A percentile compares a stretch with the other conserved stretches of the same genome.
These are phyloP conservation scores for Anableps anableps DNA, from an alignment of 2,797 vertebrate species.

Conservation along the genomic window DNA sequence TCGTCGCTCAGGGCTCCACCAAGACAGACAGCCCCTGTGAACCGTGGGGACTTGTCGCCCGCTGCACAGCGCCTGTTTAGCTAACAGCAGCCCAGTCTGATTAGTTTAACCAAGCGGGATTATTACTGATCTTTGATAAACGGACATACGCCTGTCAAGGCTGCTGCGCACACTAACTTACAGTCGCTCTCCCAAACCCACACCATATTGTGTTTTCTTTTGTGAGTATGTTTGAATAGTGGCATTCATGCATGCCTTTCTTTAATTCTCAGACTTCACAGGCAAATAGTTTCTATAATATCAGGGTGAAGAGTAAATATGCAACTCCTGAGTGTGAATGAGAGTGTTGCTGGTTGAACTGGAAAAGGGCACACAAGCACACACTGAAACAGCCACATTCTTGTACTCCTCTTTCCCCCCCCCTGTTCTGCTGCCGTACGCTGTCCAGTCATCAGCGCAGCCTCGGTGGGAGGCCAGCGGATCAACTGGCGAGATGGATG, in stretches of 20 bases:
- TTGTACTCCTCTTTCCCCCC: slow-evolving; percentile 28
- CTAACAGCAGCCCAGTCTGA: slow-evolving; percentile 35
- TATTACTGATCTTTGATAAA: slow-evolving; percentile 36
- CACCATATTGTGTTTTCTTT: slow-evolving; percentile 18
- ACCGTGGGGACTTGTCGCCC: slow-evolving; percentile 32
- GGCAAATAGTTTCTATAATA: slow-evolving; percentile 49
- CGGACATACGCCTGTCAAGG: not conserved
- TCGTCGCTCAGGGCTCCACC: slow-evolving; percentile 36
- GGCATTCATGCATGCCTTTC: slow-evolving; percentile 36
- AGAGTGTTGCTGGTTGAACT: slow-evolving; percentile 50
- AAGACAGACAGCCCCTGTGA: slow-evolving; percentile 36
- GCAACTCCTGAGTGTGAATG: slow-evolving; percentile 49
- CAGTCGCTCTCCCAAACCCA: not conserved
- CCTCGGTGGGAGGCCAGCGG: slow-evolving; percentile 67
- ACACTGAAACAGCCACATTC: slow-evolving; percentile 31
- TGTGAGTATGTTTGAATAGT: slow-evolving; percentile 26
- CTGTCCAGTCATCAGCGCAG: slow-evolving; percentile 66
- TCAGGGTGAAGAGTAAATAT: slow-evolving; percentile 60
- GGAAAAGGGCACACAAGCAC: slow-evolving; percentile 34
- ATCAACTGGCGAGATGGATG: slow-evolving; percentile 69
- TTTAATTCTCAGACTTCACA: slow-evolving; percentile 46
- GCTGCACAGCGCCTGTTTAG: slow-evolving; percentile 39
- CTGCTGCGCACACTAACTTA: not conserved
- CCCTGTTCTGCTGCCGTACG: slow-evolving; percentile 29
- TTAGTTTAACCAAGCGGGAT: slow-evolving; percentile 27